phyloP scores from a whole-genome alignment of 2,113 vertebrate genomes.

The Saguinus midas region DNA sequence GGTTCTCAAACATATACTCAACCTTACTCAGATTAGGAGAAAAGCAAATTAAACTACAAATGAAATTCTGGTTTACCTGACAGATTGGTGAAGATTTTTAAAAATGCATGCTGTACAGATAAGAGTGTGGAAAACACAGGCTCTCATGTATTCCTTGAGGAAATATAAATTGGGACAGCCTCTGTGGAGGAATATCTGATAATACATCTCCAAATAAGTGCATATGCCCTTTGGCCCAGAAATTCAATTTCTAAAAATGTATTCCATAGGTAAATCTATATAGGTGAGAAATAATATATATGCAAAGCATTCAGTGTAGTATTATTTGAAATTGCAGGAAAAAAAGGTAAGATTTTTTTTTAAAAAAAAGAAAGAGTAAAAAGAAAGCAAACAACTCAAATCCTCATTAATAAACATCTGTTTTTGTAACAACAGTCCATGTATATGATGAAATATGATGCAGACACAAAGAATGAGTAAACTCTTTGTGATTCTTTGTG shows the following conservation, averaged over 20 bases:
- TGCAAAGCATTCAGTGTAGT: background rate
- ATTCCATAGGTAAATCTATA: background rate
- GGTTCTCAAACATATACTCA: background rate
- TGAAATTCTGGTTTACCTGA: background rate
- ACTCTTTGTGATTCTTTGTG: background rate
- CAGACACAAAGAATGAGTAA: background rate
- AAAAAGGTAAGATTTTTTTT: background rate
- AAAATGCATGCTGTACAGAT: background rate
- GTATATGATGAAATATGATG: background rate
- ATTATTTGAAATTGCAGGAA: background rate
- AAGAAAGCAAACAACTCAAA: background rate
- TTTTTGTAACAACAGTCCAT: background rate
- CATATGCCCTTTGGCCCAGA: background rate
- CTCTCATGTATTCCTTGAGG: background rate
- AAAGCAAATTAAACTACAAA: background rate
- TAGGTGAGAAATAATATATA: background rate
- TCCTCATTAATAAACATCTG: background rate
- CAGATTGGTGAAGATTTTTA: background rate
- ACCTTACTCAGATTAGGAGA: background rate
- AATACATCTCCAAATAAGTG: background rate
- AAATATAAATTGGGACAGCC: background rate
- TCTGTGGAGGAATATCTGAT: background rate
- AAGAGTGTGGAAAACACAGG: background rate
- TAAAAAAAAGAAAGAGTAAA: background rate
- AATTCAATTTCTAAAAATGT: background rate